Conservation (phyloP, 2,797 vertebrate species). For the Anguilla anguilla region DNA sequence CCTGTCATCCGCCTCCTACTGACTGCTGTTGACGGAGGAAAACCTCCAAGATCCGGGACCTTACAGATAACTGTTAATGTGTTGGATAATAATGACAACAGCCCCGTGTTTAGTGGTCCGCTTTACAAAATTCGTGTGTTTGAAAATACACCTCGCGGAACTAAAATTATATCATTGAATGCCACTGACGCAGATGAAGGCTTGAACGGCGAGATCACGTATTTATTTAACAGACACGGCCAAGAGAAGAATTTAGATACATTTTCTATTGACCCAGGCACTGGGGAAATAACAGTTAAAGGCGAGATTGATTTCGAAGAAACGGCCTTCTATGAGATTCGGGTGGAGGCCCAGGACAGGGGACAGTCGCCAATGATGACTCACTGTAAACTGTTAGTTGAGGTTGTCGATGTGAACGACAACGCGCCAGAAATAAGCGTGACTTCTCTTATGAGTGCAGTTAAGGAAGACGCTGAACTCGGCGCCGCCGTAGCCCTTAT, state of each 20-base stretch:
- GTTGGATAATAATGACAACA: conserved; percentile 77
- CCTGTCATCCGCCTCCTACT: conserved; percentile 60
- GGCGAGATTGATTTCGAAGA: conserved; percentile 42
- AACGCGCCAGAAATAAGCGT: conserved; percentile 83
- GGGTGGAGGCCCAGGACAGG: conserved; percentile 41
- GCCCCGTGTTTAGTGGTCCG: conserved; percentile 64
- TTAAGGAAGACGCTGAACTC: conserved; percentile 77
- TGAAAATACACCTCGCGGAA: conserved; percentile 62
- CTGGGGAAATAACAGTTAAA: conserved; percentile 39
- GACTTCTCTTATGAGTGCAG: conserved; percentile 77
- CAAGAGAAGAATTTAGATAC: background rate
- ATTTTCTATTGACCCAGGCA: conserved; percentile 37
- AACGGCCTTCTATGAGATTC: conserved; percentile 41
- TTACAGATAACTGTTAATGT: conserved; percentile 67
- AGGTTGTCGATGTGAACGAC: conserved; percentile 85
- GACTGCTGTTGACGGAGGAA: conserved; percentile 75
- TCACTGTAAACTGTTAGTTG: conserved; percentile 84
- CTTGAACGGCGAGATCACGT: conserved; percentile 57
- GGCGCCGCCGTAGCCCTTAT: conserved; percentile 87
- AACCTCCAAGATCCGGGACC: conserved; percentile 67
- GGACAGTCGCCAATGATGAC: conserved; percentile 64
- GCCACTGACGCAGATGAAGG: conserved; percentile 69
- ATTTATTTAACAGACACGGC: conserved; percentile 55
- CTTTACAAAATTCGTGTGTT: conserved; percentile 68
- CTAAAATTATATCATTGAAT: conserved; percentile 54